These are phyloP conservation scores for Brachionus manjavacas DNA, from an alignment of 1,140 invertebrate genomes.

Conservation along the genomic window DNA sequence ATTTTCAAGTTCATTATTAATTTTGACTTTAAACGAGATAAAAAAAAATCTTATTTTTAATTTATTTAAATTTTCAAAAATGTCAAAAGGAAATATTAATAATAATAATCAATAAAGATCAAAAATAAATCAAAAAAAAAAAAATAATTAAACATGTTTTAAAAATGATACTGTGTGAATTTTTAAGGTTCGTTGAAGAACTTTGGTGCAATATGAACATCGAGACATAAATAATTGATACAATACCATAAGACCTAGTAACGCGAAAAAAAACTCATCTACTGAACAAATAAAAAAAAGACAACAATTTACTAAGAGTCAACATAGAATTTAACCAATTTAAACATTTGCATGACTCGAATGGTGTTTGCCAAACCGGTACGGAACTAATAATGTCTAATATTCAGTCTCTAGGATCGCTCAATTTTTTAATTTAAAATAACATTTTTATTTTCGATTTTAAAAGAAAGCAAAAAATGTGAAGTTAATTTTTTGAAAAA, in stretches of 20 bases:
- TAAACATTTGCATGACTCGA: neutral
- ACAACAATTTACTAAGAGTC: neutral
- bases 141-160: neutral
- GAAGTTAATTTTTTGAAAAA: neutral
- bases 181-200: neutral
- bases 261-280: neutral
- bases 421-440: neutral
- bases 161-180: neutral
- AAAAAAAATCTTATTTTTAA: neutral
- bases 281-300: neutral
- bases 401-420: neutral
- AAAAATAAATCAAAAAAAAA: neutral
- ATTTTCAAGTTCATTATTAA: neutral
- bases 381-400: neutral
- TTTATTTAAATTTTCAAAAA: conserved; percentile 1
- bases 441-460: neutral
- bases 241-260: neutral
- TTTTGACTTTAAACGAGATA: neutral
- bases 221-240: neutral
- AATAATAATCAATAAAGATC: neutral
- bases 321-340: neutral
- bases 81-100: neutral
- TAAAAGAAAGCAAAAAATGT: neutral
- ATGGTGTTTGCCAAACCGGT: neutral
- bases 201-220: neutral